A percentile compares a stretch with the other conserved stretches of the same genome.
Evolutionary conservation across 2,113 vertebrate species (phyloP).

Genomic region (Telmatochromis brichardi): DNA sequence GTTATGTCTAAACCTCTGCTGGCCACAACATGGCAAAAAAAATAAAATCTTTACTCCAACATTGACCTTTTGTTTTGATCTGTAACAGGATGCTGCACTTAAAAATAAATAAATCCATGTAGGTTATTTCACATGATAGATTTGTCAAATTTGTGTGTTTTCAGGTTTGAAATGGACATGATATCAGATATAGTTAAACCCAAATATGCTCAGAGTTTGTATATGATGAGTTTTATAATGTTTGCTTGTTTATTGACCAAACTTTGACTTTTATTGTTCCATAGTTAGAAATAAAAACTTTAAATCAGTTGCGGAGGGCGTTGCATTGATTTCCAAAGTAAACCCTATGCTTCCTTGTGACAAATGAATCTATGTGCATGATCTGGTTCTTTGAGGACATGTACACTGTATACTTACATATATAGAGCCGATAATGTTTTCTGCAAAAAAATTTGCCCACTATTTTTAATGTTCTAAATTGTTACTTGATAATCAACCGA

Average conservation of each 20-base stretch:
- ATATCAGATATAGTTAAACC: background rate
- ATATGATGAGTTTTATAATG: fast-evolving
- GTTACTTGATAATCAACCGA: background rate
- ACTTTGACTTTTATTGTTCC: background rate
- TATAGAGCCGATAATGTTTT: background rate
- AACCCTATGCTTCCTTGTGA: background rate
- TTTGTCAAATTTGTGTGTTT: background rate
- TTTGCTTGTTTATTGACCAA: background rate
- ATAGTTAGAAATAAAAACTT: background rate
- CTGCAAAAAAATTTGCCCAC: background rate
- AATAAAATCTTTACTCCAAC: background rate
- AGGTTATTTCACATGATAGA: background rate
- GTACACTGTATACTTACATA: background rate
- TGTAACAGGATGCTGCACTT: background rate
- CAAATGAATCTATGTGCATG: background rate
- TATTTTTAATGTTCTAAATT: background rate
- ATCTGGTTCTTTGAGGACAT: background rate
- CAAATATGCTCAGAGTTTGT: background rate
- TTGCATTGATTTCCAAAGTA: background rate
- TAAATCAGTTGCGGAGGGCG: background rate
- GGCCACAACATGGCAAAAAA: background rate
- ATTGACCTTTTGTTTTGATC: fast-evolving
- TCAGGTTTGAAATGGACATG: background rate
- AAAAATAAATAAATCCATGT: background rate
- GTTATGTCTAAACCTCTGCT: background rate